phyloP scores from a whole-genome alignment of 2,888 invertebrate genomes.

The Druceiella hillmani region DNA sequence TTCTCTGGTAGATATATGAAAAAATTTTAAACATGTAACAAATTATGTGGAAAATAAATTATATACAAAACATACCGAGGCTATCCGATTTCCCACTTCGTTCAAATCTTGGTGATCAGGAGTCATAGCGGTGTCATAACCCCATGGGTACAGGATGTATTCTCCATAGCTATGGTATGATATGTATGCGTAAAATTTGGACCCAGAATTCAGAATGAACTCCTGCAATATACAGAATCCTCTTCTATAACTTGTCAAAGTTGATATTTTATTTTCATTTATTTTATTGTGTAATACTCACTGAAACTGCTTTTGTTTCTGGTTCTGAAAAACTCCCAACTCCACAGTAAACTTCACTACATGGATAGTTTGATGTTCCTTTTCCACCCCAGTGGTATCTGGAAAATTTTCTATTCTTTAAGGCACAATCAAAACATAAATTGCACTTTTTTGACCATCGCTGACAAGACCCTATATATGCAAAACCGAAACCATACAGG shows the following conservation, averaged over 20 bases:
- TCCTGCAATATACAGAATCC: conserved; percentile 33
- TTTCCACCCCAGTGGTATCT: conserved; percentile 80
- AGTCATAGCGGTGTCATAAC: conserved; percentile 67
- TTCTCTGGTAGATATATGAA: too few relatives aligned
- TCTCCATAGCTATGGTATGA: conserved; percentile 86
- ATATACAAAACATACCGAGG: conserved; percentile 45
- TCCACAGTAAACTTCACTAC: conserved; percentile 78
- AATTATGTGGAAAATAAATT: background rate
- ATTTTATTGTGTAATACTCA: conserved; percentile 25
- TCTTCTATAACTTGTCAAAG: background rate
- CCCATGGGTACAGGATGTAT: conserved; percentile 83
- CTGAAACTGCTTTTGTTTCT: conserved; percentile 64
- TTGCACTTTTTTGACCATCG: background rate
- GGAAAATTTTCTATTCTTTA: conserved; percentile 20
- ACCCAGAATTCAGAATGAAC: conserved; percentile 43
- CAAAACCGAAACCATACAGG: background rate
- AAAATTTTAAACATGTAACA: conserved; percentile 4
- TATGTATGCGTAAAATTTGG: conserved; percentile 63
- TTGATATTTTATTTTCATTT: background rate
- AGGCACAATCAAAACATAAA: conserved; percentile 8
- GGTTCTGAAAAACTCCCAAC: conserved; percentile 79
- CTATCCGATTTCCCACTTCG: conserved; percentile 62
- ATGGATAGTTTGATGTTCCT: conserved; percentile 79
- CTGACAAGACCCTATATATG: background rate
- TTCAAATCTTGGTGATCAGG: conserved; percentile 67